phyloP scores from a whole-genome alignment of 2,797 vertebrate species.

The Cygnus olor region DNA sequence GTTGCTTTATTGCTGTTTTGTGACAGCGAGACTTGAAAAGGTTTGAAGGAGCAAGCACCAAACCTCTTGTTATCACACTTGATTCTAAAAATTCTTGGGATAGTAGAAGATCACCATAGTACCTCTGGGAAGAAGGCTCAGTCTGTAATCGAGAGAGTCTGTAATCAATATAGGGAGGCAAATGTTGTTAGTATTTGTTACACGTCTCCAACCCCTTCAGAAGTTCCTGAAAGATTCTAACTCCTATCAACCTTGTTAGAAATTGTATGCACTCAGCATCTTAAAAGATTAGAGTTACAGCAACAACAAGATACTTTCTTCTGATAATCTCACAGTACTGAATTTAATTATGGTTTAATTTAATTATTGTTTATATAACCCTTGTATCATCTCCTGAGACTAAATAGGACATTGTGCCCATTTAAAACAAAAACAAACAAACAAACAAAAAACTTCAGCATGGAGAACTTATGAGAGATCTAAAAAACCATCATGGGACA shows the following conservation, averaged over 20 bases:
- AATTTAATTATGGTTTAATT: not conserved
- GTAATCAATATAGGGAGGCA: not conserved
- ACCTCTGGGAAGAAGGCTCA: not conserved
- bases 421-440: not conserved
- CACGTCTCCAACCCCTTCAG: not conserved
- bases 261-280: not conserved
- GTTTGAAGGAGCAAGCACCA: not conserved
- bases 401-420: not conserved
- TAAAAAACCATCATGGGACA: accelerated
- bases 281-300: not conserved
- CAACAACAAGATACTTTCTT: not conserved
- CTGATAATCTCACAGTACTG: not conserved
- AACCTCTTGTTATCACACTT: not conserved
- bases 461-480: not conserved
- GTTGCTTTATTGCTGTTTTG: not conserved
- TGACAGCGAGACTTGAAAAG: not conserved
- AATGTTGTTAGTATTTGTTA: not conserved
- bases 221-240: not conserved
- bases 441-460: not conserved
- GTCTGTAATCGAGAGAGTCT: not conserved
- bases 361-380: not conserved
- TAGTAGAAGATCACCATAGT: not conserved
- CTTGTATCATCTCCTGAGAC: not conserved
- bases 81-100: not conserved
- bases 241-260: not conserved